Evolutionary conservation across 2,888 invertebrate species (phyloP).

Genomic region (Stegophylla sp.): DNA sequence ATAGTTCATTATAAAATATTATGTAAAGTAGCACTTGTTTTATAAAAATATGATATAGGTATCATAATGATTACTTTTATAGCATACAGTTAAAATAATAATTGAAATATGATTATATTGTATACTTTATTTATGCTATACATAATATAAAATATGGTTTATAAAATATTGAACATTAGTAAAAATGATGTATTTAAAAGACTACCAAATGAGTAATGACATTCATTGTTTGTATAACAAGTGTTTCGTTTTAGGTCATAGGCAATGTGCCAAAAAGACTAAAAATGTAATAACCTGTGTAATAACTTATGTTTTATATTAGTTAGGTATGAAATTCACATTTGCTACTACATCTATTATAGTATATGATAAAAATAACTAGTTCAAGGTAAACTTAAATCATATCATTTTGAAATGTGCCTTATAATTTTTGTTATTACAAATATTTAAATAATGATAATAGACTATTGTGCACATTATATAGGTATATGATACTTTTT

Average conservation of each 20-base stretch:
- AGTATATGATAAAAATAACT: slow-evolving; percentile 27
- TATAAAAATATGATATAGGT: too few relatives aligned
- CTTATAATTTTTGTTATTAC: not conserved
- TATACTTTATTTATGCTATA: too few relatives aligned
- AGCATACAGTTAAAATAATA: too few relatives aligned
- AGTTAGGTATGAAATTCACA: slow-evolving; percentile 28
- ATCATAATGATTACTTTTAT: too few relatives aligned
- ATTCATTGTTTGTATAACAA: slow-evolving; percentile 12
- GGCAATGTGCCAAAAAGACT: slow-evolving; percentile 13
- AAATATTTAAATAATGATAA: slow-evolving; percentile 43
- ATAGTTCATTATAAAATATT: too few relatives aligned
- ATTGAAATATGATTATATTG: too few relatives aligned
- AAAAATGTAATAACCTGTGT: slow-evolving; percentile 24
- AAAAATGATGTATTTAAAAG: not conserved
- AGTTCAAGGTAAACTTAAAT: slow-evolving; percentile 47
- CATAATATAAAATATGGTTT: not conserved
- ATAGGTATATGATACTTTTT: slow-evolving; percentile 61
- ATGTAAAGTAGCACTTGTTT: too few relatives aligned
- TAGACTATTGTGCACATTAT: slow-evolving; percentile 58
- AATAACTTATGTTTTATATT: slow-evolving; percentile 22
- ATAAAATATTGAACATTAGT: not conserved
- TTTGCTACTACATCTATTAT: slow-evolving; percentile 14
- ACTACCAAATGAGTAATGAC: not conserved
- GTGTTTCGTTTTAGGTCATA: slow-evolving; percentile 31
- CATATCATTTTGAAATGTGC: slow-evolving; percentile 2